Conservation (phyloP, 2,113 vertebrate species). For the Planiliza haematocheilus region DNA sequence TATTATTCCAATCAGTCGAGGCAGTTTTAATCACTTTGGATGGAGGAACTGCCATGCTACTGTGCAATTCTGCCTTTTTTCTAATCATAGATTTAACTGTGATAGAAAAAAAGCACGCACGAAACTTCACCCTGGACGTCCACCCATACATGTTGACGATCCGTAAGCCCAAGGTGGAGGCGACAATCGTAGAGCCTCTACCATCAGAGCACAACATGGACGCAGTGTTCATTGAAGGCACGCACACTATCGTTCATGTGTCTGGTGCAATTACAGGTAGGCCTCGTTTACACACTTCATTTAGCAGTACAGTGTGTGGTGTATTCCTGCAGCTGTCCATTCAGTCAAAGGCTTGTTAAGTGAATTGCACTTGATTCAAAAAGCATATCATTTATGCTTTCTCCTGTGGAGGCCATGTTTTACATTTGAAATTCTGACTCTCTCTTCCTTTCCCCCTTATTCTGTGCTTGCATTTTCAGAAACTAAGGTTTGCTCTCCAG, state of each 20-base stretch:
- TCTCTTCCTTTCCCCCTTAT: not conserved
- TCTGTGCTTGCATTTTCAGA: conserved; percentile 62
- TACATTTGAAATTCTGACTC: not conserved
- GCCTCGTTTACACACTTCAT: not conserved
- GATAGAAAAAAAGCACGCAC: conserved; percentile 92
- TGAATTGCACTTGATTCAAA: too few relatives aligned
- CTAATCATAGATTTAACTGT: conserved; percentile 72
- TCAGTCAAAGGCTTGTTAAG: too few relatives aligned
- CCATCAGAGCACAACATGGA: conserved; percentile 89
- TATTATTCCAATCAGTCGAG: not conserved
- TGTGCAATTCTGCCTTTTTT: conserved; percentile 13
- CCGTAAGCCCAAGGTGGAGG: conserved; percentile 91
- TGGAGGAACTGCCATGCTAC: conserved; percentile 17
- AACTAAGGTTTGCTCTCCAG: conserved; percentile 78
- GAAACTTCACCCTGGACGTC: conserved; percentile 97
- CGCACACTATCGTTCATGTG: conserved; percentile 83
- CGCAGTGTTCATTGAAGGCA: conserved; percentile 86
- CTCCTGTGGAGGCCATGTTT: not conserved
- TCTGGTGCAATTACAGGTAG: conserved; percentile 81
- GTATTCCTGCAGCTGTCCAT: too few relatives aligned
- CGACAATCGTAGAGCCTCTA: conserved; percentile 80
- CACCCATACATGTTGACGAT: conserved; percentile 94
- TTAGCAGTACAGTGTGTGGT: too few relatives aligned
- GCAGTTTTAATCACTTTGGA: not conserved
- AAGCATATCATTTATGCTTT: not conserved